Conservation (phyloP, 2,113 vertebrate genomes). For the Butorides virescens region DNA sequence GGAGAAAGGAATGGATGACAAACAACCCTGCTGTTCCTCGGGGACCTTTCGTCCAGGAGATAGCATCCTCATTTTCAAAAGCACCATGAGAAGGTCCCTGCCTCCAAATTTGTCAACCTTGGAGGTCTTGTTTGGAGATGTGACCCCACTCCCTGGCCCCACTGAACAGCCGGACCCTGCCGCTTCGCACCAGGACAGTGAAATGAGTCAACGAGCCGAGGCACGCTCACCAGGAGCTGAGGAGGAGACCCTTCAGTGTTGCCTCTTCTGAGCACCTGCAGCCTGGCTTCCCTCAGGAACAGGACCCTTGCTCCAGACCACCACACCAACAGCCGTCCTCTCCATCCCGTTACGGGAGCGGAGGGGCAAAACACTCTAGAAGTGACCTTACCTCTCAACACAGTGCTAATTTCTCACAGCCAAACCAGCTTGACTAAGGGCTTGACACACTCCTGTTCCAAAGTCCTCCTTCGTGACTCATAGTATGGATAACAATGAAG, state of each 20-base stretch:
- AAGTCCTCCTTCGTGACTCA: slow-evolving; percentile 7
- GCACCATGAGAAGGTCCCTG: neutral
- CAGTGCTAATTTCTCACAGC: slow-evolving; percentile 63
- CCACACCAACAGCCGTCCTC: slow-evolving; percentile 42
- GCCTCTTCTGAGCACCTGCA: slow-evolving; percentile 19
- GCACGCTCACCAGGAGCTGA: neutral
- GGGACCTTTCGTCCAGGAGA: neutral
- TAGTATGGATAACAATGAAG: neutral
- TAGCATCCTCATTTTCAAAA: neutral
- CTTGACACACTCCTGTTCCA: slow-evolving; percentile 34
- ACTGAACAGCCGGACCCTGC: neutral
- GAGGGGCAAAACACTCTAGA: slow-evolving; percentile 58
- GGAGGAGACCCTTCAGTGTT: slow-evolving; percentile 24
- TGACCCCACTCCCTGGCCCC: neutral
- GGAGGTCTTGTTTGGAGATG: neutral
- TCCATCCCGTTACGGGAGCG: neutral
- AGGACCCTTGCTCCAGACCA: slow-evolving; percentile 20
- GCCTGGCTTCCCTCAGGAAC: slow-evolving; percentile 54
- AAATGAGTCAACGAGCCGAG: neutral
- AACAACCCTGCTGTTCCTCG: neutral
- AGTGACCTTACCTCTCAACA: slow-evolving; percentile 64
- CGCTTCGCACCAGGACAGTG: neutral
- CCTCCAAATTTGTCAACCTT: neutral
- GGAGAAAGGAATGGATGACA: slow-evolving; percentile 6
- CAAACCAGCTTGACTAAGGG: slow-evolving; percentile 67